Conservation (phyloP, 1,140 invertebrate genomes). For the Asobara japonica region DNA sequence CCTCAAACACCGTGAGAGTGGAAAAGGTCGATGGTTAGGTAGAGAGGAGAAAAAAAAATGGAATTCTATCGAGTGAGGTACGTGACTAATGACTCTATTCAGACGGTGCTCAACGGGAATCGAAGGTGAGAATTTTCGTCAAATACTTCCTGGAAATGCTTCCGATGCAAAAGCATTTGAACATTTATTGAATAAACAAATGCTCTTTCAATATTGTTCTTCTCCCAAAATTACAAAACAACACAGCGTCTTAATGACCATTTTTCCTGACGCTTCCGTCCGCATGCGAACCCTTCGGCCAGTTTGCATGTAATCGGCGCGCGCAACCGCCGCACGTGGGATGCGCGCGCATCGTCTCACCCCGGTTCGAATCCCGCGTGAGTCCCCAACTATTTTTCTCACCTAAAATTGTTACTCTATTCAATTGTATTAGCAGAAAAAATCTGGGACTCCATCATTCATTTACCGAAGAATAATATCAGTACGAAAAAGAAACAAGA, state of each 20-base stretch:
- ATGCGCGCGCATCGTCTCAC: slow-evolving; percentile 35
- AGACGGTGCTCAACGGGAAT: slow-evolving; percentile 35
- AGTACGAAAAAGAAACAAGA: too few relatives aligned
- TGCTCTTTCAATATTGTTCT: too few relatives aligned
- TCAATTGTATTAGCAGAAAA: too few relatives aligned
- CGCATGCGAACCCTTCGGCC: neutral
- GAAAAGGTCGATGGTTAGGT: slow-evolving; percentile 26
- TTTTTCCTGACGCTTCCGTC: neutral
- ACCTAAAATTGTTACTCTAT: too few relatives aligned
- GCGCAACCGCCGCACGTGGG: slow-evolving; percentile 28
- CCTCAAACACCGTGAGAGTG: slow-evolving; percentile 1
- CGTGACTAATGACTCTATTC: slow-evolving; percentile 59
- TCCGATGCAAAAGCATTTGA: too few relatives aligned
- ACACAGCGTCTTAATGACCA: neutral
- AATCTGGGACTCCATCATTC: too few relatives aligned
- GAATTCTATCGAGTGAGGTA: slow-evolving; percentile 35
- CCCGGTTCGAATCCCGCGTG: too few relatives aligned
- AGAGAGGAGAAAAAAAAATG: slow-evolving; percentile 23
- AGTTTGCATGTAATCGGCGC: slow-evolving; percentile 6
- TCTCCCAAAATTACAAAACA: neutral
- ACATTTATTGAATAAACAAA: too few relatives aligned
- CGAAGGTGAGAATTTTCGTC: neutral
- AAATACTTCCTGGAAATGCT: slow-evolving; percentile 23
- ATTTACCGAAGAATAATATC: too few relatives aligned
- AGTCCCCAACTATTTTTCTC: too few relatives aligned